These are phyloP conservation scores for Didymodactylos carnosus DNA, from an alignment of 2,888 invertebrate species.

Conservation along the genomic window DNA sequence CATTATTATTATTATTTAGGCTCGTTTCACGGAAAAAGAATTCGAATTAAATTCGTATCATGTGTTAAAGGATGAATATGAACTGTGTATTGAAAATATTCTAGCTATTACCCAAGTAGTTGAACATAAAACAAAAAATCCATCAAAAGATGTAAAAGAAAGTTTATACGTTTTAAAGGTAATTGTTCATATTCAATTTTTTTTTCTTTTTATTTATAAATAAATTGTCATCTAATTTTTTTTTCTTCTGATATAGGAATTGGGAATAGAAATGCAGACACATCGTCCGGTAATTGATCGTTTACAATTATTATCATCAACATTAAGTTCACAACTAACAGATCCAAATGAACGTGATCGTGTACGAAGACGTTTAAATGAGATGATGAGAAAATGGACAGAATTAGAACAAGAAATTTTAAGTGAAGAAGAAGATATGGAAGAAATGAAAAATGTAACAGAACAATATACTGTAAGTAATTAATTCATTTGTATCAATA, in stretches of 20 bases:
- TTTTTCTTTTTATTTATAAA: not conserved
- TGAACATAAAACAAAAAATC: not conserved
- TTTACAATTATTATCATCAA: not conserved
- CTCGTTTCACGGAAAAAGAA: not conserved
- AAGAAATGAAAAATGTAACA: not conserved
- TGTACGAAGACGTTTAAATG: not conserved
- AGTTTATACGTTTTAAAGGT: not conserved
- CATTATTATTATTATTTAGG: no score
- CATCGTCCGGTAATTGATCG: not conserved
- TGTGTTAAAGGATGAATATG: not conserved
- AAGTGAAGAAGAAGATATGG: not conserved
- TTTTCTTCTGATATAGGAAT: no score
- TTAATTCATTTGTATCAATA: no score
- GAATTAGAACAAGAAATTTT: not conserved
- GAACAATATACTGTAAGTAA: not conserved
- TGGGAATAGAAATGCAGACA: not conserved
- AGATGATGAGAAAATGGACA: not conserved
- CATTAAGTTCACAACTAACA: not conserved
- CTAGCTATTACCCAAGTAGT: not conserved
- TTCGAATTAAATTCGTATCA: not conserved
- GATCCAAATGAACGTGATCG: not conserved
- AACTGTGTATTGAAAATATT: not conserved
- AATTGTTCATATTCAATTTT: not conserved
- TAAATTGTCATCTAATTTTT: not conserved
- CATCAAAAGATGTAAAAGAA: not conserved